A percentile compares a stretch with the other conserved stretches of the same genome.
These are phyloP conservation scores for Cinclus mexicanus DNA, from an alignment of 2,113 vertebrate species.

Conservation along the genomic window DNA sequence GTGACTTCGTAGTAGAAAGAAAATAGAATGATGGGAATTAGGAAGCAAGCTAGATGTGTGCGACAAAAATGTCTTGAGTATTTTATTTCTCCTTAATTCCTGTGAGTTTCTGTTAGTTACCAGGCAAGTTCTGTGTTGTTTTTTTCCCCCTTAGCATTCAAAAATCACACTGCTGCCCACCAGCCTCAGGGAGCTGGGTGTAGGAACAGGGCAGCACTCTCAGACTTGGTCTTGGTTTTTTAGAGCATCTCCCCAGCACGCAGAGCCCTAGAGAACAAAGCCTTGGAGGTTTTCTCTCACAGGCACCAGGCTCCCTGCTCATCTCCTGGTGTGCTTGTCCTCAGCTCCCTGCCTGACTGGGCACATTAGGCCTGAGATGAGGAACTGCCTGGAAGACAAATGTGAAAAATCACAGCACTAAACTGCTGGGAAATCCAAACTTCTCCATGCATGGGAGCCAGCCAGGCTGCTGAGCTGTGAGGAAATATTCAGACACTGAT, in stretches of 20 bases:
- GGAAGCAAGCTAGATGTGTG: neutral
- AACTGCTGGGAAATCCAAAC: slow-evolving; percentile 30
- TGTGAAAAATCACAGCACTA: neutral
- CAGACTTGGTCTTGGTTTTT: neutral
- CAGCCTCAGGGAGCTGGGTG: neutral
- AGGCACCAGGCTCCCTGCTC: neutral
- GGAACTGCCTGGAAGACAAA: neutral
- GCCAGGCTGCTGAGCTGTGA: neutral
- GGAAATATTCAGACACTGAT: neutral
- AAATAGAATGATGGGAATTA: neutral
- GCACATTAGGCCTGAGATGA: neutral
- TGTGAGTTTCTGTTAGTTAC: neutral
- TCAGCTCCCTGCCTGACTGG: neutral
- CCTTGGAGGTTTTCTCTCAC: neutral
- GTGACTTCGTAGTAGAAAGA: neutral
- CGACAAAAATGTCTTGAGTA: neutral
- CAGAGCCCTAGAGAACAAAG: neutral
- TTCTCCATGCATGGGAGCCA: slow-evolving; percentile 6
- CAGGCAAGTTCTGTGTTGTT: neutral
- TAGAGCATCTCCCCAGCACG: neutral
- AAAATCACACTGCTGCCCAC: neutral
- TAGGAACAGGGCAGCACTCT: neutral
- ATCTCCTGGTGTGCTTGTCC: neutral
- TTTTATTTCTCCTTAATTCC: neutral
- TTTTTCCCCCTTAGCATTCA: neutral